Evolutionary conservation across 2,888 invertebrate species (phyloP).

Genomic region (Carpatolechia fugitivella): DNA sequence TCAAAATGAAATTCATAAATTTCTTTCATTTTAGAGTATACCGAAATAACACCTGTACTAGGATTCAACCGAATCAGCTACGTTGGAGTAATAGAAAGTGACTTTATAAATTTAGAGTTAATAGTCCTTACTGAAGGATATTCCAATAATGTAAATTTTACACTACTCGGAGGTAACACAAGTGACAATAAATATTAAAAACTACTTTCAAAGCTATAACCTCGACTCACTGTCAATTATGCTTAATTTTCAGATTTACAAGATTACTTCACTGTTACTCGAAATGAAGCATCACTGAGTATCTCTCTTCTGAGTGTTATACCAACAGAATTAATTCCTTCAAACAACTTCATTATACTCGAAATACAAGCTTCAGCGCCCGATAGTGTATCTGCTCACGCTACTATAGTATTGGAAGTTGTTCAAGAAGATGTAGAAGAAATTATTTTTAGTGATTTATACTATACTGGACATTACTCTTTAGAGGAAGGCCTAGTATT

Average conservation of each 20-base stretch:
- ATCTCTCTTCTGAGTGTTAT: slow-evolving; percentile 23
- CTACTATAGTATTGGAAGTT: slow-evolving; percentile 14
- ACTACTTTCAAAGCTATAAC: too few relatives aligned
- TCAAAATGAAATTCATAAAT: background rate
- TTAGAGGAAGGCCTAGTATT: slow-evolving; percentile 20
- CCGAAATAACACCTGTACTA: background rate
- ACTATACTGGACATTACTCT: slow-evolving; percentile 29
- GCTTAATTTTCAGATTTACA: slow-evolving; percentile 33
- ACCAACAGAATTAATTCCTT: slow-evolving; percentile 30
- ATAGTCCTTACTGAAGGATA: background rate
- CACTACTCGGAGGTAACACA: slow-evolving; percentile 1
- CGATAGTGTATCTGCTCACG: slow-evolving; percentile 21
- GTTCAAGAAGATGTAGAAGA: background rate
- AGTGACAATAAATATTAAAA: background rate
- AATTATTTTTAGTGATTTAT: slow-evolving; percentile 10
- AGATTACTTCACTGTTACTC: slow-evolving; percentile 26
- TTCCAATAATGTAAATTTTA: background rate
- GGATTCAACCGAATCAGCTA: slow-evolving; percentile 3
- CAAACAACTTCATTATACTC: slow-evolving; percentile 31
- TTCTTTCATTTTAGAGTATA: background rate
- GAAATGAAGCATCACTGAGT: slow-evolving; percentile 23
- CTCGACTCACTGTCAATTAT: too few relatives aligned
- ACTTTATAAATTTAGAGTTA: background rate
- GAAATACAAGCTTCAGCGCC: slow-evolving; percentile 35
- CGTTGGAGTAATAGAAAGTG: background rate